Percentiles rank a stretch among this genome's conserved stretches.
These are phyloP conservation scores for Amphiprion percula DNA, from an alignment of 2,113 vertebrate genomes.

Conservation along the genomic window DNA sequence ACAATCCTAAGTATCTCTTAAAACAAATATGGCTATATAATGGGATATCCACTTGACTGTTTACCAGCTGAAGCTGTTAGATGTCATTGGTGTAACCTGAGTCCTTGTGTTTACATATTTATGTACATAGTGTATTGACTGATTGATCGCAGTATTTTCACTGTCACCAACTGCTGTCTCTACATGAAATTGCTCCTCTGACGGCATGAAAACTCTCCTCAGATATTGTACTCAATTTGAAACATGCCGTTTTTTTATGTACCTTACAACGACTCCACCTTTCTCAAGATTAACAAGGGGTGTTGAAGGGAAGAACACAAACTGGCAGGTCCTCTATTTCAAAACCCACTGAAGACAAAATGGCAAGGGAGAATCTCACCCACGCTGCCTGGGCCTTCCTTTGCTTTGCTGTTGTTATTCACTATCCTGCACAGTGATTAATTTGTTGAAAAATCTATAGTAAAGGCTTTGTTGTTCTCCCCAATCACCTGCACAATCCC, in stretches of 20 bases:
- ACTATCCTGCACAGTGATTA: conserved; percentile 74
- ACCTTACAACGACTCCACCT: conserved; percentile 53
- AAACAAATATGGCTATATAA: no score
- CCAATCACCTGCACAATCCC: conserved; percentile 65
- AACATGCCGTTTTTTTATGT: conserved; percentile 26
- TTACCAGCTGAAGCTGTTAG: background rate
- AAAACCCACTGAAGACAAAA: conserved; percentile 74
- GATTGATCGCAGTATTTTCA: background rate
- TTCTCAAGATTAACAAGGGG: conserved; percentile 53
- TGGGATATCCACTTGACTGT: background rate
- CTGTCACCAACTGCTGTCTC: background rate
- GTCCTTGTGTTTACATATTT: background rate
- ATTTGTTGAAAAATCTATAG: conserved; percentile 85
- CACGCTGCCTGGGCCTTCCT: conserved; percentile 76
- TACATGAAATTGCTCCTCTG: background rate
- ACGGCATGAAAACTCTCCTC: background rate
- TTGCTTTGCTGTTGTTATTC: conserved; percentile 67
- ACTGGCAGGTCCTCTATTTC: conserved; percentile 71
- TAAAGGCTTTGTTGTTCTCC: conserved; percentile 78
- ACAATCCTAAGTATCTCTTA: no score
- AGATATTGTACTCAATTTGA: conserved; percentile 13
- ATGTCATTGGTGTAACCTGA: background rate
- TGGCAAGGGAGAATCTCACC: conserved; percentile 70
- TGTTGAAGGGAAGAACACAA: conserved; percentile 57
- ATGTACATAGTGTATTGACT: background rate